Conservation (phyloP, 2,113 vertebrate species). For the Arizona elegans region DNA sequence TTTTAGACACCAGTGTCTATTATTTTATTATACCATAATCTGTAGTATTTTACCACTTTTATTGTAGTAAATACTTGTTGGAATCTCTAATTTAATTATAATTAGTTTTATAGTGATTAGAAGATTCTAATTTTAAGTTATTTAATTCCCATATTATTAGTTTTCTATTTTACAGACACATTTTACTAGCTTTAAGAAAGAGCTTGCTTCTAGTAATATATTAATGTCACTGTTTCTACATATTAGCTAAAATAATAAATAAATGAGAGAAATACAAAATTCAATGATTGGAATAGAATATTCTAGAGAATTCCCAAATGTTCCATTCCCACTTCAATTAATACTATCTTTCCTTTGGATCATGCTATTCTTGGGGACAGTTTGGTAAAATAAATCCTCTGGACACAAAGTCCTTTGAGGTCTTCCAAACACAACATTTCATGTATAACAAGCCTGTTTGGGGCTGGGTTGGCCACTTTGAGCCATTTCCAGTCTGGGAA, state of each 20-base stretch:
- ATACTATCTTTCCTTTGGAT: background rate
- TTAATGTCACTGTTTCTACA: background rate
- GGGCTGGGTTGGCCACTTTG: background rate
- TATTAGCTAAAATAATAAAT: background rate
- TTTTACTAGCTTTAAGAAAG: background rate
- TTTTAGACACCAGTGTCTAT: background rate
- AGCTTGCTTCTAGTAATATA: background rate
- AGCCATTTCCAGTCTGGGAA: background rate
- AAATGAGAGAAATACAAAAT: background rate
- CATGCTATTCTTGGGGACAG: background rate
- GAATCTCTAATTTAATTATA: background rate
- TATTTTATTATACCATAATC: background rate
- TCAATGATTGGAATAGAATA: background rate
- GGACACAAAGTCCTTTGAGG: background rate
- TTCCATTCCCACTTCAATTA: background rate
- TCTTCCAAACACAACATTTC: background rate
- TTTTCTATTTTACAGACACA: background rate
- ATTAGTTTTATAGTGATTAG: background rate
- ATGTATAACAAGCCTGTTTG: background rate
- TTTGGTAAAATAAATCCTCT: background rate
- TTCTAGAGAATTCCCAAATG: background rate
- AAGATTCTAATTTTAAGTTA: background rate
- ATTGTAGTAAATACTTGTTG: background rate
- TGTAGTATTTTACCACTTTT: background rate
- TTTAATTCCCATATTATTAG: background rate